Evolutionary conservation across 2,797 vertebrate genomes (phyloP).

Genomic region (Allobates femoralis): DNA sequence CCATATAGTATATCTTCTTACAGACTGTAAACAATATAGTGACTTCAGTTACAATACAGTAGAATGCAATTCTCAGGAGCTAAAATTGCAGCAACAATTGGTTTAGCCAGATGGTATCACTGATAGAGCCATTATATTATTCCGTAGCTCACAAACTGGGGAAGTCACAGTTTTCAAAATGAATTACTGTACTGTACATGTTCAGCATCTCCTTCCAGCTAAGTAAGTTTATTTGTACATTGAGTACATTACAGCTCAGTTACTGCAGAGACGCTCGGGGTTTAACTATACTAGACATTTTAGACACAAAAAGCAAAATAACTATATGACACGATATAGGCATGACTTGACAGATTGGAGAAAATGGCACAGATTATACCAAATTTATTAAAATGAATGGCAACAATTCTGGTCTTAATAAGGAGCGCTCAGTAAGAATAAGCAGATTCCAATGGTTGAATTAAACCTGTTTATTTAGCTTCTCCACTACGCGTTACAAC

Average conservation of each 20-base stretch:
- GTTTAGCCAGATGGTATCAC: constrained; percentile 59
- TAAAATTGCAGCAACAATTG: constrained; percentile 61
- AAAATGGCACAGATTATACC: no score
- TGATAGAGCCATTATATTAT: constrained; percentile 59
- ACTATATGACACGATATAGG: neutral
- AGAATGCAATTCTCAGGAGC: constrained; percentile 51
- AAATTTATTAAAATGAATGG: no score
- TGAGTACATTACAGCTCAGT: constrained; percentile 15
- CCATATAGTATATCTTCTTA: constrained; percentile 27
- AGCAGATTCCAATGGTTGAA: no score
- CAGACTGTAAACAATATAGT: constrained; percentile 53
- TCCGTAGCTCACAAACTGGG: constrained; percentile 26
- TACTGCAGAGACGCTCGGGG: neutral
- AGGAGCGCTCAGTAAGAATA: no score
- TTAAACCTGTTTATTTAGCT: no score
- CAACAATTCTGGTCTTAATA: no score
- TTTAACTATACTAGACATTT: no score
- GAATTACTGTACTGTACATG: constrained; percentile 51
- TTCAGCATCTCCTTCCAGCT: constrained; percentile 30
- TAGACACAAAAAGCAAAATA: neutral
- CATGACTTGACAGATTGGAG: no score
- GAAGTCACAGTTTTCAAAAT: constrained; percentile 49
- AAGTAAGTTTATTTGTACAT: constrained; percentile 44
- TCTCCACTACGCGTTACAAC: no score
- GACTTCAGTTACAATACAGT: constrained; percentile 31